A percentile compares a stretch with the other conserved stretches of the same genome.
Evolutionary conservation across 2,888 invertebrate genomes (phyloP).

Genomic region (Leptinotarsa haldemani): DNA sequence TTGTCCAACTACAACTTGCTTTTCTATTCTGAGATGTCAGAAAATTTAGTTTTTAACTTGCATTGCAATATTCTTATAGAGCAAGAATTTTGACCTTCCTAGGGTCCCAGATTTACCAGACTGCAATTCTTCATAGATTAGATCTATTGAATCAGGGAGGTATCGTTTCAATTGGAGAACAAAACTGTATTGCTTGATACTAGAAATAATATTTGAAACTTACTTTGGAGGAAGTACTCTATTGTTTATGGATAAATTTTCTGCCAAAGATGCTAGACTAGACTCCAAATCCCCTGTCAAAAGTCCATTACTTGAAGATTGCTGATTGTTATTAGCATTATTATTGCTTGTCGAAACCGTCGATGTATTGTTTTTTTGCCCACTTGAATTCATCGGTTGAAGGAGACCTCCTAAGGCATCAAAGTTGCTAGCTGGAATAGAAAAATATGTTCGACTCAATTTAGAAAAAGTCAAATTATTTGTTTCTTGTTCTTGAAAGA

Average conservation of each 20-base stretch:
- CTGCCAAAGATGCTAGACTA: constrained; percentile 91
- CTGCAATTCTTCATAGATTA: too few species aligned
- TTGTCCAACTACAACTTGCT: neutral
- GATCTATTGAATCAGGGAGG: too few species aligned
- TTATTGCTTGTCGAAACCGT: constrained; percentile 44
- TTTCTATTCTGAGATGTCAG: too few species aligned
- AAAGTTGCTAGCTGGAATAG: constrained; percentile 68
- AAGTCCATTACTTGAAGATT: constrained; percentile 69
- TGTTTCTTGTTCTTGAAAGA: neutral
- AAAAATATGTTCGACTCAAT: constrained; percentile 20
- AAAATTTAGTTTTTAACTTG: neutral
- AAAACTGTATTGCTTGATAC: too few species aligned
- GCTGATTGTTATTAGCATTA: constrained; percentile 52
- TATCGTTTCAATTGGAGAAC: too few species aligned
- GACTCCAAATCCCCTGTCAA: constrained; percentile 94
- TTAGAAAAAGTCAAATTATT: too few species aligned
- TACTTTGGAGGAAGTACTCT: constrained; percentile 78
- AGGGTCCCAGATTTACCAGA: too few species aligned
- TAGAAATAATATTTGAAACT: constrained; percentile 63
- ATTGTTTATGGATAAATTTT: constrained; percentile 89
- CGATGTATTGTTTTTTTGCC: constrained; percentile 46
- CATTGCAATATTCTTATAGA: too few species aligned
- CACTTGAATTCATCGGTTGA: constrained; percentile 68
- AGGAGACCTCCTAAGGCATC: constrained; percentile 81
- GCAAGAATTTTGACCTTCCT: too few species aligned